Evolutionary conservation across 2,797 vertebrate genomes (phyloP), one percentile per base, ranked within the genome.

Genomic region (Poecilia wingei): DNA sequence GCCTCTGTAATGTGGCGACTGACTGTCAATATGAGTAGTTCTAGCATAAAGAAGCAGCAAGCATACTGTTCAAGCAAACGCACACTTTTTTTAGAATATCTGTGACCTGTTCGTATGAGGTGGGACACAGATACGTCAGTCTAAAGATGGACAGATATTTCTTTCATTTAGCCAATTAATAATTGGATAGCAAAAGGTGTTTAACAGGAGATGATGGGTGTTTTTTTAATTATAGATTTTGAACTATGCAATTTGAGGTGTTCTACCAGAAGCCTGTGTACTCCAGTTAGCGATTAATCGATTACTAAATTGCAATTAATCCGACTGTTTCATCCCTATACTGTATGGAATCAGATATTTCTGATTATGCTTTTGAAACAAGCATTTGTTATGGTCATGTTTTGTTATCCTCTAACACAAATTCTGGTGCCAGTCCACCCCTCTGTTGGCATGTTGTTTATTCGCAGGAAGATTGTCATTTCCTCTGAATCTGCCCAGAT

Each of bases 21-120:
- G 78, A 55, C 74, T 73, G 57, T 84, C 8, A 20, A 59, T 73
- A 45, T 66, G 64, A 83, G 82, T 69, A 70, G 70, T 77, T 86
- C 66, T 8, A 71, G 69, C 46, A 55, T 73, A 76, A 84, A 80
- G 71, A 76, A 76, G 75, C 75, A 81, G 77, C 66, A 73, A 81
- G 76, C 81, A 72, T 83, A 80, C 72, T 75, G 85, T 74, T 86
- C 73, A 87, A 43, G 43, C 53, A 66, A 78, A 82, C 85, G 86
- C 88, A 59, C 88, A 33, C 81, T 18, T 36, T 36, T 86, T 87
- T 84, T 70, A 84, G 7, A 51, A 72, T 68, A 57, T 85, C 74
- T 74, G 75, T 90, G 83, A 91, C 81, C 86, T 91, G 81, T 80
- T 92, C 66, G 55, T 81, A 79, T 82, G 87, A 85, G 86, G 68